A percentile compares a stretch with the other conserved stretches of the same genome.
These are phyloP conservation scores for Arnoldichthys spilopterus DNA, from an alignment of 2,797 vertebrate genomes.

Conservation along the genomic window DNA sequence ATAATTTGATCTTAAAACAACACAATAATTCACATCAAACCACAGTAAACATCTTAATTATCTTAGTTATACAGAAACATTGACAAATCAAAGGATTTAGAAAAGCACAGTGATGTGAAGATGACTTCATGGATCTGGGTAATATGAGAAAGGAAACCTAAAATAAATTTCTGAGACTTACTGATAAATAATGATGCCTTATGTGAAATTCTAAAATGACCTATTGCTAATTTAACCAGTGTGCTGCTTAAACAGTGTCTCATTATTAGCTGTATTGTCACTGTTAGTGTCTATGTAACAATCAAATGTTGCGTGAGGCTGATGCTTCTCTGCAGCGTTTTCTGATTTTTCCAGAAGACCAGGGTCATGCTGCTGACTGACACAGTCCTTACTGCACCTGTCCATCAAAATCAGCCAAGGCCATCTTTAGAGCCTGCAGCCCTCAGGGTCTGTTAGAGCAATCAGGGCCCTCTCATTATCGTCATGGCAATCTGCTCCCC, in stretches of 20 bases:
- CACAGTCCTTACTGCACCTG: conserved; percentile 18
- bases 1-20: too few species aligned
- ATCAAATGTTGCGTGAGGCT: not conserved
- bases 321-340: not conserved
- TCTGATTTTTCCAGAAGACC: not conserved
- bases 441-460: conserved; percentile 27
- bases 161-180: not conserved
- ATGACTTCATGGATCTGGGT: too few species aligned
- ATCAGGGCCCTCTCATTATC: conserved; percentile 30
- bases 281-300: not conserved
- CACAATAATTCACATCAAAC: too few species aligned
- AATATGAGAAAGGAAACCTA: too few species aligned
- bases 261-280: too few species aligned
- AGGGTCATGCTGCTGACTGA: not conserved
- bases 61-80: too few species aligned
- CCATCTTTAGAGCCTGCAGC: conserved; percentile 24
- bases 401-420: conserved; percentile 23
- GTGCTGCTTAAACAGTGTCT: too few species aligned
- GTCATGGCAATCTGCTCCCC: conserved; percentile 26
- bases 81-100: too few species aligned
- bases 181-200: not conserved
- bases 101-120: too few species aligned
- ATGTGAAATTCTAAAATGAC: not conserved
- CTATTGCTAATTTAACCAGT: too few species aligned
- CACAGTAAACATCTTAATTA: too few species aligned